Conservation (phyloP, 2,888 invertebrate species). For the Hymenopus coronatus region DNA sequence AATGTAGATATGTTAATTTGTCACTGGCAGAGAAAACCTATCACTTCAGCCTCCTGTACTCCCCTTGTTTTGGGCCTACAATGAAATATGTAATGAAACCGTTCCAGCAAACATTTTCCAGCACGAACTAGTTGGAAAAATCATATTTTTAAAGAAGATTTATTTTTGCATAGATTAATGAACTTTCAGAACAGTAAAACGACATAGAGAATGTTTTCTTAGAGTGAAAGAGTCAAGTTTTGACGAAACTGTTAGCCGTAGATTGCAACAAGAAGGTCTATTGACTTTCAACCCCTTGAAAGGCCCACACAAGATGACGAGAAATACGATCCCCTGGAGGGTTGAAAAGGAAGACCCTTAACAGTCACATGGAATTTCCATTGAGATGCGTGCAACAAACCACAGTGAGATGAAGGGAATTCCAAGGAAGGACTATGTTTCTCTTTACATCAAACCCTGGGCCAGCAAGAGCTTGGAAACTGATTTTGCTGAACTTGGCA, state of each 20-base stretch:
- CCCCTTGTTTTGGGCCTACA: too few relatives aligned
- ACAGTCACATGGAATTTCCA: conserved; percentile 22
- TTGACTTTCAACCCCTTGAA: background rate
- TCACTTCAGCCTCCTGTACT: too few relatives aligned
- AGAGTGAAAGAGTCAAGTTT: too few relatives aligned
- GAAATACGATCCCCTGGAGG: background rate
- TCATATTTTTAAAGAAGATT: too few relatives aligned
- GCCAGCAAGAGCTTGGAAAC: background rate
- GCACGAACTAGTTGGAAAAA: too few relatives aligned
- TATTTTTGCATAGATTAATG: too few relatives aligned
- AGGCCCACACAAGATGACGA: background rate
- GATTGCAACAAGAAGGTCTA: background rate
- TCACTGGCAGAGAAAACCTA: too few relatives aligned
- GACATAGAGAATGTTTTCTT: too few relatives aligned
- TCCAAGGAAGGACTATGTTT: background rate
- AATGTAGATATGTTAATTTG: too few relatives aligned
- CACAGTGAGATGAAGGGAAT: background rate
- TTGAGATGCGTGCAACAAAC: conserved; percentile 13
- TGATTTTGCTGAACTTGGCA: background rate
- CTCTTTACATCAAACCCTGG: background rate
- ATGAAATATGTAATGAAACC: too few relatives aligned
- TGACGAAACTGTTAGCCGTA: background rate
- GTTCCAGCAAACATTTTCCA: too few relatives aligned
- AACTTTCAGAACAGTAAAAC: too few relatives aligned
- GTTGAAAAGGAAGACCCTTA: background rate